These are phyloP conservation scores for Lasiurus borealis DNA, from an alignment of 2,113 vertebrate genomes.

Conservation along the genomic window DNA sequence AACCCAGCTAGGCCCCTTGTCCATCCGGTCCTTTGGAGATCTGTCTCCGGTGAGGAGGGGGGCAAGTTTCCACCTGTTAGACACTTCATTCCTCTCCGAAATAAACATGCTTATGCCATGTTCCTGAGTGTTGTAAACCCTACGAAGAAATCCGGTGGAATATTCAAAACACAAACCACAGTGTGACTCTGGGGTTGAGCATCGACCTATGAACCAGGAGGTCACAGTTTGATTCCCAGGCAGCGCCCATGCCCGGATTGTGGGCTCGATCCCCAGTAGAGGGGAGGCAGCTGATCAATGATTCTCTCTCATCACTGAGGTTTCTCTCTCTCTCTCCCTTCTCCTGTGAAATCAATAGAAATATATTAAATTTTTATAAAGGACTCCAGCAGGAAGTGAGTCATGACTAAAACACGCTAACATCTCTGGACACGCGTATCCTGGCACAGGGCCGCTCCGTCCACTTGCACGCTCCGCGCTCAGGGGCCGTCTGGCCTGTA, in stretches of 20 bases:
- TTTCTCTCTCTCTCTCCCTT: no score
- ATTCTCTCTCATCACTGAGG: no score
- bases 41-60: no score
- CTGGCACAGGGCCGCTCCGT: fast-evolving
- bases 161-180: no score
- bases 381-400: neutral
- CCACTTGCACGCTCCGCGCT: fast-evolving
- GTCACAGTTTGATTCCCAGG: no score
- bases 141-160: neutral
- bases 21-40: neutral
- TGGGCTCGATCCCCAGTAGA: no score
- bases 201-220: no score
- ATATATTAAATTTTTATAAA: neutral
- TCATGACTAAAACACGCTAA: neutral
- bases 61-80: no score
- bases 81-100: neutral
- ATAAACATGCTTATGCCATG: fast-evolving
- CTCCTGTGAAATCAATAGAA: no score
- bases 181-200: no score
- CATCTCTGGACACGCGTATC: fast-evolving
- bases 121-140: fast-evolving
- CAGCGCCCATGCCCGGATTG: no score
- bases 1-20: fast-evolving
- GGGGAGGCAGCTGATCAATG: no score
- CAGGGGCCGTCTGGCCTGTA: fast-evolving